Evolutionary conservation across 2,113 vertebrate species (phyloP).

Genomic region (Osmerus eperlanus): DNA sequence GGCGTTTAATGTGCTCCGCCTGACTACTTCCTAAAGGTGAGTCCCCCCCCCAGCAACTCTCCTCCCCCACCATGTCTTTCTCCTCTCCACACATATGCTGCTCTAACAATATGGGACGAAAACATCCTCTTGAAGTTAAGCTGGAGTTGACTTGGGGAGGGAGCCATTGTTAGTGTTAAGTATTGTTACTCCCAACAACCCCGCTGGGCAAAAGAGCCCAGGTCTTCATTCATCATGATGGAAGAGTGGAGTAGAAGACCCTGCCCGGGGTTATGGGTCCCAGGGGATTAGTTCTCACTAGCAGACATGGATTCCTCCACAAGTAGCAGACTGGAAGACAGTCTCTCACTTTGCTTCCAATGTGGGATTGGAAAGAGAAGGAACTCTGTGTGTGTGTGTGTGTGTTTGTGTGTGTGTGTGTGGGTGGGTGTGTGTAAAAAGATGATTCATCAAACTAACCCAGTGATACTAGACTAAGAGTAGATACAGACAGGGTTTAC

Average conservation of each 20-base stretch:
- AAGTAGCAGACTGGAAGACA: slow-evolving; percentile 42
- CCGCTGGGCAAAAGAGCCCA: slow-evolving; percentile 24
- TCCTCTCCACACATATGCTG: slow-evolving; percentile 58
- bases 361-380: not conserved
- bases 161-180: slow-evolving; percentile 65
- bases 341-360: not conserved
- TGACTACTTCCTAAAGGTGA: slow-evolving; percentile 39
- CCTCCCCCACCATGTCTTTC: slow-evolving; percentile 26
- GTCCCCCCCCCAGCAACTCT: not conserved
- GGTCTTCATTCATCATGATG: slow-evolving; percentile 15
- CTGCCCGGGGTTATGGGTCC: slow-evolving; percentile 44
- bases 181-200: slow-evolving; percentile 48
- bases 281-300: slow-evolving; percentile 26
- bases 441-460: too few relatives aligned
- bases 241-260: slow-evolving; percentile 10
- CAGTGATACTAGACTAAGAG: too few relatives aligned
- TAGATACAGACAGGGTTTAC: too few relatives aligned
- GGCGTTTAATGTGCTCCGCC: slow-evolving; percentile 52
- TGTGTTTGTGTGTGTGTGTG: not conserved
- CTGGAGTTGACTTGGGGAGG: slow-evolving; percentile 49
- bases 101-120: slow-evolving; percentile 58
- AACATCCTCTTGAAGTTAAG: slow-evolving; percentile 62
- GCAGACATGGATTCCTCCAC: slow-evolving; percentile 35
- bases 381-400: slow-evolving; percentile 21
- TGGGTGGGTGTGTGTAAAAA: not conserved